Conservation (phyloP, 2,113 vertebrate species). For the Steatornis caripensis region DNA sequence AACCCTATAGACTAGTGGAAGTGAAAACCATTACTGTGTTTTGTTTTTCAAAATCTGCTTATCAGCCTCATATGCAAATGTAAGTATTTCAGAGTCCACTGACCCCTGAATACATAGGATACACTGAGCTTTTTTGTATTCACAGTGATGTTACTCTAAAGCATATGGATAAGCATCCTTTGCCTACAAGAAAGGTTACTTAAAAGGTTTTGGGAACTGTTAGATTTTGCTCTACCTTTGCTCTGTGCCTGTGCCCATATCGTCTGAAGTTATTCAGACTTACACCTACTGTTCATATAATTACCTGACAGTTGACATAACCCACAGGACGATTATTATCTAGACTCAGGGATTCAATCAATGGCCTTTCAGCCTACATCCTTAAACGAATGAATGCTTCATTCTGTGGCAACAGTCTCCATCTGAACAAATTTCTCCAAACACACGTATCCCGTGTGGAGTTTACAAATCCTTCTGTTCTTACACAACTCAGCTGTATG, state of each 20-base stretch:
- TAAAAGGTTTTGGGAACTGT: not conserved
- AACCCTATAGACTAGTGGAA: not conserved
- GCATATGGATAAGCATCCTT: not conserved
- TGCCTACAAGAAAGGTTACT: not conserved
- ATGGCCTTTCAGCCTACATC: not conserved
- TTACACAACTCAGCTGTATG: not conserved
- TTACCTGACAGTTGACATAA: not conserved
- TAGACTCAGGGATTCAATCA: not conserved
- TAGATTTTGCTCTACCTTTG: not conserved
- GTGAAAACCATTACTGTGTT: not conserved
- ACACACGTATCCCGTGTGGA: not conserved
- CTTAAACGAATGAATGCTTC: not conserved
- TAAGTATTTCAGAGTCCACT: not conserved
- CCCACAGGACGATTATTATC: not conserved
- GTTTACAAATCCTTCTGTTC: not conserved
- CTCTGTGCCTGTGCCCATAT: not conserved
- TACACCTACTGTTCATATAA: not conserved
- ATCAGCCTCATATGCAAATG: not conserved
- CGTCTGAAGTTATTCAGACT: not conserved
- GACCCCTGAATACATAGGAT: rapidly evolving
- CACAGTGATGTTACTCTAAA: not conserved
- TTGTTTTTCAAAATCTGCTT: not conserved
- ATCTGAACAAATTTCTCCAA: not conserved
- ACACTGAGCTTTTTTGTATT: not conserved
- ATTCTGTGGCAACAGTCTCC: not conserved